These are phyloP conservation scores for Hoplostethus mediterraneus DNA, from an alignment of 2,797 vertebrate genomes.

Conservation along the genomic window DNA sequence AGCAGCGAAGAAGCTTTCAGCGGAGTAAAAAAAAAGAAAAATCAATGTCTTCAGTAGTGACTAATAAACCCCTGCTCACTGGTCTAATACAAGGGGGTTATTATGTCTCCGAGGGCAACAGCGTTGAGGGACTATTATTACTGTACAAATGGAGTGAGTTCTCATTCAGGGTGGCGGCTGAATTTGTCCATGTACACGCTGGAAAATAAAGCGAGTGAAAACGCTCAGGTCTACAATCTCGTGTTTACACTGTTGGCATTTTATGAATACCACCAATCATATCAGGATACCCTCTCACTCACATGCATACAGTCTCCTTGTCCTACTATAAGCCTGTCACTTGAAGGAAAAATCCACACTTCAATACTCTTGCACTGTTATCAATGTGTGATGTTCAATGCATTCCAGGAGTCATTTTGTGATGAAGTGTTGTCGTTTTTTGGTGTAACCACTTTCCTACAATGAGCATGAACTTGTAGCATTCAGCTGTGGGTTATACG, in stretches of 20 bases:
- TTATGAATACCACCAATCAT: neutral
- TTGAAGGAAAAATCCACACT: too few species aligned
- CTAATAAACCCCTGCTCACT: conserved; percentile 66
- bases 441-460: too few species aligned
- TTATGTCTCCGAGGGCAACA: conserved; percentile 59
- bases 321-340: too few species aligned
- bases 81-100: conserved; percentile 54
- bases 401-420: too few species aligned
- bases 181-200: conserved; percentile 18
- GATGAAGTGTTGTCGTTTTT: too few species aligned
- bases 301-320: too few species aligned
- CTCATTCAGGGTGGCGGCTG: conserved; percentile 34
- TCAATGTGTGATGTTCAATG: too few species aligned
- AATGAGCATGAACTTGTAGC: too few species aligned
- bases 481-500: too few species aligned
- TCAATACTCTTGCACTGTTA: too few species aligned
- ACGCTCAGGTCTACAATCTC: conserved; percentile 5
- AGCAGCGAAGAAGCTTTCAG: conserved; percentile 45
- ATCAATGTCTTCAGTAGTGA: conserved; percentile 68
- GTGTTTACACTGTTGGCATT: neutral
- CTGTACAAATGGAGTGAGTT: conserved; percentile 64
- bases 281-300: too few species aligned
- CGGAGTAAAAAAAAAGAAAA: conserved; percentile 24
- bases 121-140: conserved; percentile 60
- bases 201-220: conserved; percentile 38